Conservation (phyloP, 2,797 vertebrate genomes). For the Austrolebias charrua region DNA sequence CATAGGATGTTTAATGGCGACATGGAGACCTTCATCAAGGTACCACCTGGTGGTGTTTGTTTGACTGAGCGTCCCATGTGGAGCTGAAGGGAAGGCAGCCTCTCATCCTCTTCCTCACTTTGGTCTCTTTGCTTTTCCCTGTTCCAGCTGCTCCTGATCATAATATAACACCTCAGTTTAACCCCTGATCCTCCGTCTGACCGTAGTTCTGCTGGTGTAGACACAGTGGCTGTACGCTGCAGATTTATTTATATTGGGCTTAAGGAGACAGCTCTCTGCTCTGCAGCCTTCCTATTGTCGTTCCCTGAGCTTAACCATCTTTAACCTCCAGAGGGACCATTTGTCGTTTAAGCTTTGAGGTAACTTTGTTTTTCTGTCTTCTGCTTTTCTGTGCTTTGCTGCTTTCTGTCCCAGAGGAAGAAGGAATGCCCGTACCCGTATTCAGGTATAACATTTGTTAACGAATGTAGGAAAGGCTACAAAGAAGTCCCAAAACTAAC, state of each 20-base stretch:
- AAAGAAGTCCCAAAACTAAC: slow-evolving; percentile 15
- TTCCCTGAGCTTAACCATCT: slow-evolving; percentile 43
- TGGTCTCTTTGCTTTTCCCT: slow-evolving; percentile 57
- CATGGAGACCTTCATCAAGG: slow-evolving; percentile 99
- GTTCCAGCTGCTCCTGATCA: slow-evolving; percentile 60
- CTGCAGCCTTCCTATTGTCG: slow-evolving; percentile 51
- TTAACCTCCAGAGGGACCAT: slow-evolving; percentile 47
- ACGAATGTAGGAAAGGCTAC: slow-evolving; percentile 18
- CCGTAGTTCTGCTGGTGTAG: slow-evolving; percentile 36
- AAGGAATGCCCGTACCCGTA: slow-evolving; percentile 97
- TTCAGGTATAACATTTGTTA: slow-evolving; percentile 88
- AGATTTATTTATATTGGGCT: slow-evolving; percentile 49
- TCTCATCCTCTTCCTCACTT: slow-evolving; percentile 52
- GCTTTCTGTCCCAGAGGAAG: slow-evolving; percentile 97
- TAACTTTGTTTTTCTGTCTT: slow-evolving; percentile 81
- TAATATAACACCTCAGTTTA: slow-evolving; percentile 62
- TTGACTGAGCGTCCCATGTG: slow-evolving; percentile 72
- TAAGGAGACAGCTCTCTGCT: slow-evolving; percentile 40
- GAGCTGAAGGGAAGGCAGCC: slow-evolving; percentile 77
- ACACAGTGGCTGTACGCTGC: slow-evolving; percentile 46
- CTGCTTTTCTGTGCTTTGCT: slow-evolving; percentile 85
- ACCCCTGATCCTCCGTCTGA: slow-evolving; percentile 60
- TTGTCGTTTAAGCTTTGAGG: slow-evolving; percentile 36
- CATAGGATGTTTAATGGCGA: slow-evolving; percentile 99
- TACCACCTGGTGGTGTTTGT: slow-evolving; percentile 81